Percentiles rank a stretch among this genome's conserved stretches.
phyloP scores from a whole-genome alignment of 2,888 invertebrate species.

The Dicyrtomina minuta region DNA sequence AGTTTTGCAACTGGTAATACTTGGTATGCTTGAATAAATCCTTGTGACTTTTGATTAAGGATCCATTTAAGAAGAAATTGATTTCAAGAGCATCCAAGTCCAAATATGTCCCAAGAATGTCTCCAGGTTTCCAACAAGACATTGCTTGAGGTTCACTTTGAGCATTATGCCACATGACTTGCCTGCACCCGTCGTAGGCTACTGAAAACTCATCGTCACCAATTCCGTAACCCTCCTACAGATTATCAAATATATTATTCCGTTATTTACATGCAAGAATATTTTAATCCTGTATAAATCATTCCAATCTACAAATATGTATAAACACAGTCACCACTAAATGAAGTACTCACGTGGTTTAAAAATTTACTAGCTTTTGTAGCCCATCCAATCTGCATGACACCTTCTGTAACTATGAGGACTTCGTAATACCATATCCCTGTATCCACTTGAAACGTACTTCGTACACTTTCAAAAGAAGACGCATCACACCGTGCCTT shows the following conservation, averaged over 20 bases:
- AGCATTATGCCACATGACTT: constrained; percentile 85
- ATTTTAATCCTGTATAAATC: not conserved
- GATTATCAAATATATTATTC: no score
- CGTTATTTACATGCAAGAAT: constrained; percentile 39
- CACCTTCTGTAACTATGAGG: constrained; percentile 80
- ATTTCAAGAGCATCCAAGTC: constrained; percentile 73
- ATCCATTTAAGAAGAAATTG: constrained; percentile 81
- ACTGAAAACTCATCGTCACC: constrained; percentile 87
- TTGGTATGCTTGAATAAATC: constrained; percentile 75
- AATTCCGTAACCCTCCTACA: constrained; percentile 91
- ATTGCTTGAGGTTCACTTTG: constrained; percentile 65
- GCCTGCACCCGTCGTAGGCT: constrained; percentile 89
- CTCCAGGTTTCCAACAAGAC: constrained; percentile 76
- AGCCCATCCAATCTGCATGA: constrained; percentile 98
- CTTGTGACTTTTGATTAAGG: constrained; percentile 67
- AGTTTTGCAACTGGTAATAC: no score
- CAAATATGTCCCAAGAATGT: constrained; percentile 80
- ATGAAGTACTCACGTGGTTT: constrained; percentile 71
- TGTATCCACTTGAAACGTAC: constrained; percentile 78
- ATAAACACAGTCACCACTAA: not conserved
- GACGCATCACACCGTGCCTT: constrained; percentile 88
- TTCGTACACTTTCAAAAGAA: constrained; percentile 90
- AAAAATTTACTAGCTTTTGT: constrained; percentile 87
- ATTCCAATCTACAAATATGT: not conserved
- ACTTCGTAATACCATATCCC: constrained; percentile 94